A percentile compares a stretch with the other conserved stretches of the same genome.
Conservation (phyloP, 2,888 invertebrate species). For the Cylindroiulus punctatus region DNA sequence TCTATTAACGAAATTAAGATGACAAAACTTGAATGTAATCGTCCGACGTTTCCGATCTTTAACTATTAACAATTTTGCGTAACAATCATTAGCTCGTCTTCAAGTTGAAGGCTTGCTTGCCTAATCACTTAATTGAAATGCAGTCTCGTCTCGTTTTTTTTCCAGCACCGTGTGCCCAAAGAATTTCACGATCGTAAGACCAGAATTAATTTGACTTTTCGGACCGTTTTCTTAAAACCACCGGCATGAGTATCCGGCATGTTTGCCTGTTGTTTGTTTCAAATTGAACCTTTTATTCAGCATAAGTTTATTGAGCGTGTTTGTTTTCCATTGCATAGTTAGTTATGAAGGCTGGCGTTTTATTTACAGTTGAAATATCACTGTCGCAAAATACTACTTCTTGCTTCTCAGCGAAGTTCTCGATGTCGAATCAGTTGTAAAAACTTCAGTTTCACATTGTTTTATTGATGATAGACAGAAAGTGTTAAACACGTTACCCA, state of each 20-base stretch:
- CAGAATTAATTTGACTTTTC: constrained; percentile 65
- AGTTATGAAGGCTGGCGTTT: neutral
- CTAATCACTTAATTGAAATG: constrained; percentile 20
- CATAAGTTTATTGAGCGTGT: too few relatives aligned
- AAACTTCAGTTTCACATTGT: too few relatives aligned
- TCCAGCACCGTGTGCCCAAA: constrained; percentile 65
- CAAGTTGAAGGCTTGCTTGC: constrained; percentile 32
- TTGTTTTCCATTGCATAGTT: too few relatives aligned
- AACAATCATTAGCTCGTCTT: neutral
- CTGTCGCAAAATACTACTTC: neutral
- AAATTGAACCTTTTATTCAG: neutral
- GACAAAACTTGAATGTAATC: neutral
- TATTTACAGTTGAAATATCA: neutral
- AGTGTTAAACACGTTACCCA: too few relatives aligned
- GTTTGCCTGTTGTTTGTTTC: neutral
- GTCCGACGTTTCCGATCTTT: neutral
- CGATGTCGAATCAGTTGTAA: too few relatives aligned
- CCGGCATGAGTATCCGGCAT: too few relatives aligned
- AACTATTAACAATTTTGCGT: constrained; percentile 25
- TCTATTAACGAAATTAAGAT: constrained; percentile 1
- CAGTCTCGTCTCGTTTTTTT: constrained; percentile 55
- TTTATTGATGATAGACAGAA: too few relatives aligned
- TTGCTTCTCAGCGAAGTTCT: neutral
- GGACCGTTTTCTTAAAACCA: constrained; percentile 59
- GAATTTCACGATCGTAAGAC: constrained; percentile 65